Conservation (phyloP, 2,888 invertebrate species). For the Apamea epomidion region DNA sequence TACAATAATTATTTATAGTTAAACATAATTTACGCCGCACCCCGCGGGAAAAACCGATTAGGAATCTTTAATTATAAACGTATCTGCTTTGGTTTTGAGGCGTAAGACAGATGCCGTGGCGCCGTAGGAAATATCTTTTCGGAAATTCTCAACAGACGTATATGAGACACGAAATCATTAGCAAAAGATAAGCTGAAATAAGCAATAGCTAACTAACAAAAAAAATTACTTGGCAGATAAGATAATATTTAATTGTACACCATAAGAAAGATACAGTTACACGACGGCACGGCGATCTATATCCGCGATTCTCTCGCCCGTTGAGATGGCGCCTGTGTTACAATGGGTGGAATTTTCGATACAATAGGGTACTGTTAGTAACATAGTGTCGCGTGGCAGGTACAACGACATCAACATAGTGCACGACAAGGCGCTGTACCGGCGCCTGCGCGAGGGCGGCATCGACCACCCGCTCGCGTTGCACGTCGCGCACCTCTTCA, state of each 20-base stretch:
- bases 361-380: conserved; percentile 6
- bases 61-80: conserved; percentile 3
- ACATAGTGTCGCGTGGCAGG: conserved; percentile 76
- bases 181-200: not conserved
- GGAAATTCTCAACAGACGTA: not conserved
- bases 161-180: not conserved
- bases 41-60: conserved; percentile 22
- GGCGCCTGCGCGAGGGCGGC: conserved; percentile 95
- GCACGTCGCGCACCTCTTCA: conserved; percentile 99
- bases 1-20: conserved; percentile 10
- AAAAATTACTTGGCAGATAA: not conserved
- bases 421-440: conserved; percentile 95
- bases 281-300: not conserved
- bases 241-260: not conserved
- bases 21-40: conserved; percentile 12
- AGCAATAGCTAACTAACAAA: not conserved
- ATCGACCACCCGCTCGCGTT: conserved; percentile 98
- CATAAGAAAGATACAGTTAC: not conserved
- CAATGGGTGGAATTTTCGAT: not conserved
- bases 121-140: not conserved
- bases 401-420: conserved; percentile 98
- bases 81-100: conserved; percentile 21
- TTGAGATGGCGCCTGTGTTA: not conserved
- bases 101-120: conserved; percentile 6
- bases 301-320: not conserved